phyloP scores from a whole-genome alignment of 2,888 invertebrate genomes.

The Tinea pellionella region DNA sequence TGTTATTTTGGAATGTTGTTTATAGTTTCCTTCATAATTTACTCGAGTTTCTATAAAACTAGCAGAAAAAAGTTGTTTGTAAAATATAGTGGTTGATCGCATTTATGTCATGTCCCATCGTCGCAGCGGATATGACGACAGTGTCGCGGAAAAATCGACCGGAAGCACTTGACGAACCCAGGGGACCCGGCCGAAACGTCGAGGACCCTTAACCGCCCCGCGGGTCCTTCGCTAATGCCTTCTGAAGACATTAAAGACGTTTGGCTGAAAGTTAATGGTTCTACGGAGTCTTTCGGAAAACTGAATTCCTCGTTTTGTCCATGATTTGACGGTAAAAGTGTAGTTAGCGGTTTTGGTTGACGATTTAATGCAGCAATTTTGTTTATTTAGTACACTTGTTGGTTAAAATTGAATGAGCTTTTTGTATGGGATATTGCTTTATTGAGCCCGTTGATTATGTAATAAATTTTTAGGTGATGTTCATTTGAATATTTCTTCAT shows the following conservation, averaged over 20 bases:
- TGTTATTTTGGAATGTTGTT: not conserved
- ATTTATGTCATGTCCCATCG: slow-evolving; percentile 9
- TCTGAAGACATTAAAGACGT: slow-evolving; percentile 45
- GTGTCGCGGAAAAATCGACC: slow-evolving; percentile 12
- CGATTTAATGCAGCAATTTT: not conserved
- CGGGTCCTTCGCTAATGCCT: slow-evolving; percentile 45
- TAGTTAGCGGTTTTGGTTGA: slow-evolving; percentile 1
- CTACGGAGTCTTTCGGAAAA: slow-evolving; percentile 16
- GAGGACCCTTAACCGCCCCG: slow-evolving; percentile 40
- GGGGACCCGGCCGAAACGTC: slow-evolving; percentile 22
- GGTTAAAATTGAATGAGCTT: not conserved
- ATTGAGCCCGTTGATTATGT: not conserved
- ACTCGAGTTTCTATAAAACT: not conserved
- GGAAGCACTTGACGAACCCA: slow-evolving; percentile 8
- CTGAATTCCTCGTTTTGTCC: not conserved
- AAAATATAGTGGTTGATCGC: not conserved
- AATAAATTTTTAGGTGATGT: not conserved
- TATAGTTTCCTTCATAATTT: not conserved
- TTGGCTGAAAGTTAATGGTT: slow-evolving; percentile 44
- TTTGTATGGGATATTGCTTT: not conserved
- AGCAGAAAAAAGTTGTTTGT: not conserved
- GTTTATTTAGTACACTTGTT: not conserved
- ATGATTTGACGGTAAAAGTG: slow-evolving; percentile 5
- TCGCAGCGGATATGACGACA: slow-evolving; percentile 11
- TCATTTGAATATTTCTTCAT: too few relatives aligned